Percentiles rank a stretch among this genome's conserved stretches.
phyloP scores from a whole-genome alignment of 2,113 vertebrate genomes.

The Callopanchax toddi region DNA sequence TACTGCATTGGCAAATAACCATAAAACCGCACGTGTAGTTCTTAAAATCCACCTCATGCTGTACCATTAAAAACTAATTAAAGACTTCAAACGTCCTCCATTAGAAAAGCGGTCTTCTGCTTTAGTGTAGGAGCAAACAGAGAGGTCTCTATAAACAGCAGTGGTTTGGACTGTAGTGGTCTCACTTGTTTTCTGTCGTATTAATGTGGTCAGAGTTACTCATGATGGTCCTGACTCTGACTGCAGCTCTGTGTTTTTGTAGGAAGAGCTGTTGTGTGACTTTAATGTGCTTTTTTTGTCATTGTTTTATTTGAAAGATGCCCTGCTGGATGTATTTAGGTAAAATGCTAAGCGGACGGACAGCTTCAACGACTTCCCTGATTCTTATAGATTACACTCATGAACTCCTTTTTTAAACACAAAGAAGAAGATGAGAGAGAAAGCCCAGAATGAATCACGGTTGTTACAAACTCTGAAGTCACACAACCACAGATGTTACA shows the following conservation, averaged over 20 bases:
- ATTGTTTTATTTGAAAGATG: slow-evolving; percentile 15
- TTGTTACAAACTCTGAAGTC: slow-evolving; percentile 41
- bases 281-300: slow-evolving; percentile 51
- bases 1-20: slow-evolving; percentile 71
- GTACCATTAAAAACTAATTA: slow-evolving; percentile 73
- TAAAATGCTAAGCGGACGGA: neutral
- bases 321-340: slow-evolving; percentile 14
- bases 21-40: slow-evolving; percentile 75
- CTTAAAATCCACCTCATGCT: slow-evolving; percentile 66
- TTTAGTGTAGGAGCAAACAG: slow-evolving; percentile 60
- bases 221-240: slow-evolving; percentile 34
- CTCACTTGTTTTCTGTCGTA: slow-evolving; percentile 45
- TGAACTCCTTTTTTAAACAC: neutral
- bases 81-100: slow-evolving; percentile 69
- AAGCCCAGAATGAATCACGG: slow-evolving; percentile 29
- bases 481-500: slow-evolving; percentile 38
- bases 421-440: slow-evolving; percentile 6
- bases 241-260: slow-evolving; percentile 31
- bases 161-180: slow-evolving; percentile 62
- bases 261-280: slow-evolving; percentile 2
- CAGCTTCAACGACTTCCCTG: too few relatives aligned
- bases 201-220: slow-evolving; percentile 64
- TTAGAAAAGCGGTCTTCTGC: slow-evolving; percentile 64
- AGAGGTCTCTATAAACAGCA: slow-evolving; percentile 66
- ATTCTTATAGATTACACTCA: too few relatives aligned